Conservation (phyloP, 2,888 invertebrate species). For the Flabesymbios commensalis region DNA sequence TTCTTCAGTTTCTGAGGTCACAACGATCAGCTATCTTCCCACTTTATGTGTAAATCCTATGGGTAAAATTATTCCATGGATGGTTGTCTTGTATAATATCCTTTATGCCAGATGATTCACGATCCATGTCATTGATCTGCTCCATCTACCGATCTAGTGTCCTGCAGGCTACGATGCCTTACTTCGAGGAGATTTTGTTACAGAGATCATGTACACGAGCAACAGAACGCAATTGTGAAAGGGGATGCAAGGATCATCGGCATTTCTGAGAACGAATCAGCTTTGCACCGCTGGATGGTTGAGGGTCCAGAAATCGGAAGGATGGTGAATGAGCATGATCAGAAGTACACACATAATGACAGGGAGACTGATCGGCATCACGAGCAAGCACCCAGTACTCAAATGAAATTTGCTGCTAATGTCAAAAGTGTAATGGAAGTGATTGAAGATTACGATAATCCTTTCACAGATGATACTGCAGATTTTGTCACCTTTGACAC, state of each 20-base stretch:
- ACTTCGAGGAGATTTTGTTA: slow-evolving; percentile 1
- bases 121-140: too few species aligned
- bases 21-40: slow-evolving; percentile 3
- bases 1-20: slow-evolving; percentile 8
- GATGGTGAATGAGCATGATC: slow-evolving; percentile 18
- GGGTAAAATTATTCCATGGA: slow-evolving; percentile 6
- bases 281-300: slow-evolving; percentile 24
- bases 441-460: slow-evolving; percentile 22
- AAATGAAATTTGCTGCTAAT: slow-evolving; percentile 14
- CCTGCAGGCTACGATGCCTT: too few species aligned
- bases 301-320: slow-evolving; percentile 24
- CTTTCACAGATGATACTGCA: slow-evolving; percentile 21
- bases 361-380: slow-evolving; percentile 14
- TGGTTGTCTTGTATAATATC: too few species aligned
- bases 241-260: slow-evolving; percentile 13
- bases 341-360: background rate
- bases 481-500: slow-evolving; percentile 20
- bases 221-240: slow-evolving; percentile 12
- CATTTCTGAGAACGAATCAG: background rate
- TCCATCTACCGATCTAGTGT: too few species aligned
- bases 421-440: slow-evolving; percentile 10
- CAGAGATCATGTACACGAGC: slow-evolving; percentile 18
- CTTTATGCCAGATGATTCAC: too few species aligned
- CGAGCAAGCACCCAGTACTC: slow-evolving; percentile 19
- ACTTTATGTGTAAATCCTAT: slow-evolving; percentile 9